Evolutionary conservation across 2,797 vertebrate genomes (phyloP), one percentile per base, ranked within the genome.

Genomic region (Darevskia nairensis): DNA sequence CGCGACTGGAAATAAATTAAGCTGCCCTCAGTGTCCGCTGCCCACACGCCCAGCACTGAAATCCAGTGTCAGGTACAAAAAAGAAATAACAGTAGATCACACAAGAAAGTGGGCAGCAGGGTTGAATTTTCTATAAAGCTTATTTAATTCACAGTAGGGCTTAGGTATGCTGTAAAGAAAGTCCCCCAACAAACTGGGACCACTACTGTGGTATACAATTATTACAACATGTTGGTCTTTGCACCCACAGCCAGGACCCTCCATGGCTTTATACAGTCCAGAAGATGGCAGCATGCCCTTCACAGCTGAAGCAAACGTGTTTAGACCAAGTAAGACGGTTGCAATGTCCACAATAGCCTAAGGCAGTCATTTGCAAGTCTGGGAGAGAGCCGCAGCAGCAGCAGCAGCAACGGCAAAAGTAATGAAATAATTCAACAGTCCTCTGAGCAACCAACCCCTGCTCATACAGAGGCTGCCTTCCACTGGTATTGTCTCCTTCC

Each of bases 1-100:
- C 92, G 93, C 69, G 76, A 95, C 91, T 92, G 93, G 91, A 95
- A 91, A 93, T 94, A 96, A 95, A 96, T 96, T 96, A 95, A 95
- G 95, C 92, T 90, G 95, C 91, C 92, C 96, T 93, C 88, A 83
- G 93, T 91, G 88, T 91, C 85, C 92, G 80, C 44, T 25, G 88
- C 87, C 76, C 76, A 87, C 80, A 79, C 78, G 92, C 80, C 89
- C 27, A 10, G 84, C 64, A 87, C 88, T 81, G 89, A 92, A 94
- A 91, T 89, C 91, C 88, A 94, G 91, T 89, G 84, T 83, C 64
- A 66, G 74, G 75, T 61, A 55, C 83, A 78, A 92, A 90, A 84
- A 79, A 84, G 79, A 80, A 89, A 85, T 86, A 41, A 92, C 91
- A 91, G 84, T 72, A 89, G 91, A 84, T 46, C 72, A 91, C 89